Evolutionary conservation across 1,140 invertebrate genomes (phyloP).

Genomic region (Drosophila elegans): DNA sequence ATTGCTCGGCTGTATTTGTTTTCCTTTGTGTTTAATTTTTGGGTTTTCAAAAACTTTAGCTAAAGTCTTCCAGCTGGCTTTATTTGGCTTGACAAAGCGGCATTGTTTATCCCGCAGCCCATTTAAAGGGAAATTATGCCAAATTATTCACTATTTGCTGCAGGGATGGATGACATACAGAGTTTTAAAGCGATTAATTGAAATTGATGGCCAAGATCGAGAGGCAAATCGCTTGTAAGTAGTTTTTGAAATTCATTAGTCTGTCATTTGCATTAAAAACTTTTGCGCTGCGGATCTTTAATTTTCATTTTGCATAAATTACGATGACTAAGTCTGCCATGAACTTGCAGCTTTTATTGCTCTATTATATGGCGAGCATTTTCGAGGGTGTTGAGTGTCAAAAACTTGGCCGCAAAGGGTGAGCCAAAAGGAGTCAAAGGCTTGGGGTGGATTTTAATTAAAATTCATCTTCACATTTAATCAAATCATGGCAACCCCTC

Average conservation of each 20-base stretch:
- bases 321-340: slow-evolving; percentile 72
- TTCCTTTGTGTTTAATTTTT: slow-evolving; percentile 50
- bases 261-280: slow-evolving; percentile 69
- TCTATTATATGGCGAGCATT: slow-evolving; percentile 52
- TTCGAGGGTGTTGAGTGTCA: slow-evolving; percentile 47
- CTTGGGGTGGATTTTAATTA: slow-evolving; percentile 81
- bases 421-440: not conserved
- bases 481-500: slow-evolving; percentile 77
- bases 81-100: slow-evolving; percentile 37
- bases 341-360: slow-evolving; percentile 80
- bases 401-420: slow-evolving; percentile 52
- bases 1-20: slow-evolving; percentile 50
- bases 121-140: slow-evolving; percentile 59
- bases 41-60: slow-evolving; percentile 46
- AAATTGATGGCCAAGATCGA: slow-evolving; percentile 51
- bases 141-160: slow-evolving; percentile 55
- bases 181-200: slow-evolving; percentile 48
- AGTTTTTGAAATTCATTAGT: slow-evolving; percentile 71
- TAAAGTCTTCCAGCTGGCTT: slow-evolving; percentile 44
- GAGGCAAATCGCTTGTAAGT: slow-evolving; percentile 61
- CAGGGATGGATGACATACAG: not conserved
- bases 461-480: slow-evolving; percentile 85
- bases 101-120: slow-evolving; percentile 47
- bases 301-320: slow-evolving; percentile 82
- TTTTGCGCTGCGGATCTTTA: slow-evolving; percentile 64